Base-by-base conservation (phyloP, 1,140 invertebrate genomes). In the Aleiodes sp. region DNA sequence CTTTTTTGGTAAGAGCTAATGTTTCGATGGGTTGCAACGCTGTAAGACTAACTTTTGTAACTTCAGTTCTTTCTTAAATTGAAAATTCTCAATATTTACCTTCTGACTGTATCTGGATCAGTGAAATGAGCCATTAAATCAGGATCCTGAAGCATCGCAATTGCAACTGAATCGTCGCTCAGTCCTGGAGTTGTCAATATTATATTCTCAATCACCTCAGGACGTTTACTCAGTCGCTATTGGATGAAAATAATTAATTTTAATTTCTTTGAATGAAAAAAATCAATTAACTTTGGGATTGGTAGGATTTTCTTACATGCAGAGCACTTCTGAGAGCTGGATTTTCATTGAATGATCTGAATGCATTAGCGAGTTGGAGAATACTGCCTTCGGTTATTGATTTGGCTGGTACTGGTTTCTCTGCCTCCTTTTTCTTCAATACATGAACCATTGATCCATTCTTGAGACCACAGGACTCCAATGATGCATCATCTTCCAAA, bases 121-220 rank as follows among this genome's bases (percentile, higher is more conserved):
- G 81, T 84, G 56, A 90, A 83, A 71, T 89, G 86, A 10, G 84
- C 77, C 74, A 90, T 82, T 60, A 90, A 76, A 75, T 89, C 87
- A 26, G 88, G 86, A 78, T 90, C 88, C 72, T 88, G 88, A n/a
- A 90, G 78, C 65, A 90, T 84, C 2, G 89, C 86, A 52, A 89
- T 82, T 9, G 88, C 88, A 39, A 88, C 84, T 21, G 87, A 81
- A 78, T 90, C 89, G 52, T 88, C 81, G 14, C 75, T 79, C 4
- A 90, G 71, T 31, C 81, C 84, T 37, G 88, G 88, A 62, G 84
- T 85, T 2, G 86, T 84, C 33, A 81, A 80, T 28, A 90, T 87
- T 12, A 90, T 87, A 75, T 89, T 90, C 69, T 88, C 85, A 57
- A 89, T 77, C 2, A 88, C 82, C 68, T 89, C 87, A 29, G 86